A percentile compares a stretch with the other conserved stretches of the same genome.
These are phyloP conservation scores for Sinelater perroti DNA, from an alignment of 2,888 invertebrate species.

Conservation along the genomic window DNA sequence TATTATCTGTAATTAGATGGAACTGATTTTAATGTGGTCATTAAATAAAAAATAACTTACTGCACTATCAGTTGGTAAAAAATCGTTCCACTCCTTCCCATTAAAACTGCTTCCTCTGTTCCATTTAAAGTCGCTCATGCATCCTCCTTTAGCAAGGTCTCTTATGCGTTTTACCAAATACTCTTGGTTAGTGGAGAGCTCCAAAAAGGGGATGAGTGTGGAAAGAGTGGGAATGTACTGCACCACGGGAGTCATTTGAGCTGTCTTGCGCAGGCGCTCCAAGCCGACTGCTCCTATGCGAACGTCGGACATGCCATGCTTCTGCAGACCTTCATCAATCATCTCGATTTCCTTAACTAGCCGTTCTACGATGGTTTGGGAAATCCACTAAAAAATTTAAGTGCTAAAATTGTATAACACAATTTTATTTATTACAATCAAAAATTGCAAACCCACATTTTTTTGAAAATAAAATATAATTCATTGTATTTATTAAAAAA, in stretches of 20 bases:
- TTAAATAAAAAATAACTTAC: conserved; percentile 59
- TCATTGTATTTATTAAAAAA: too few relatives aligned
- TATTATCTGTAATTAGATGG: conserved; percentile 69
- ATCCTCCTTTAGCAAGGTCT: conserved; percentile 83
- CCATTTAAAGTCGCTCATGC: conserved; percentile 91
- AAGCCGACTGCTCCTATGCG: conserved; percentile 75
- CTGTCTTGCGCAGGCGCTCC: conserved; percentile 78
- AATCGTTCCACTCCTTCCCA: conserved; percentile 81
- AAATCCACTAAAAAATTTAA: conserved; percentile 79
- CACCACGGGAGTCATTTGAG: conserved; percentile 64
- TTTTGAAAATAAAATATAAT: too few relatives aligned
- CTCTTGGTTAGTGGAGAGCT: conserved; percentile 83
- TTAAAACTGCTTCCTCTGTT: conserved; percentile 79
- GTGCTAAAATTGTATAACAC: background rate
- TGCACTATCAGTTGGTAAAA: conserved; percentile 87
- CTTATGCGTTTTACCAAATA: conserved; percentile 83
- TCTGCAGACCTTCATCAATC: conserved; percentile 74
- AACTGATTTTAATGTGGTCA: background rate
- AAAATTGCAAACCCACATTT: too few relatives aligned
- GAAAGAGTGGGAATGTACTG: conserved; percentile 68
- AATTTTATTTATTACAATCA: background rate
- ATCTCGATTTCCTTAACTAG: conserved; percentile 77
- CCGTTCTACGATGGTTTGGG: conserved; percentile 81
- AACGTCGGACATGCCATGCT: conserved; percentile 73
- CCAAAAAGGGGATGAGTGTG: conserved; percentile 80